Percentiles rank a stretch among this genome's conserved stretches.
Evolutionary conservation across 92 coral and sea anemone species (phyloP).

Genomic region (Nematostella vectensis): DNA sequence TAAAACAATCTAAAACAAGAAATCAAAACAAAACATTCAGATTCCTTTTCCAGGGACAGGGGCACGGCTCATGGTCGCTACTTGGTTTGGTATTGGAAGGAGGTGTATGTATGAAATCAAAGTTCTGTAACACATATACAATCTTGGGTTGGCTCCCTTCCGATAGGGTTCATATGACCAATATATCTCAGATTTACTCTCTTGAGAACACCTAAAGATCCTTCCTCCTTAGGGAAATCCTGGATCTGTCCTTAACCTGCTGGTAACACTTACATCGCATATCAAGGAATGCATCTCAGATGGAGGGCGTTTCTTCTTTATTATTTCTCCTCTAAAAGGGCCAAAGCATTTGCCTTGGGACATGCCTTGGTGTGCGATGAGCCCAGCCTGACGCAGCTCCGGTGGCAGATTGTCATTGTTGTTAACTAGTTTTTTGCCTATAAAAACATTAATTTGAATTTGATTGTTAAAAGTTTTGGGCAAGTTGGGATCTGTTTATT

Average conservation of each 20-base stretch:
- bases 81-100: too few relatives aligned
- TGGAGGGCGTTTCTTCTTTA: constrained; percentile 24
- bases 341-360: constrained; percentile 72
- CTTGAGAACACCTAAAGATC: not conserved
- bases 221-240: not conserved
- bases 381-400: constrained; percentile 76
- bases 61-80: too few relatives aligned
- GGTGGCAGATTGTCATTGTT: constrained; percentile 47
- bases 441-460: not conserved
- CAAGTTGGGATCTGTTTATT: too few relatives aligned
- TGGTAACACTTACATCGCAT: constrained; percentile 61
- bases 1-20: too few relatives aligned
- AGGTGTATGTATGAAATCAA: too few relatives aligned
- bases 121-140: too few relatives aligned
- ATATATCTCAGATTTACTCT: not conserved
- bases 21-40: too few relatives aligned
- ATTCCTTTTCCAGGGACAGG: too few relatives aligned
- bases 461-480: too few relatives aligned
- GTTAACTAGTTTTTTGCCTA: not conserved
- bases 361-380: constrained; percentile 62
- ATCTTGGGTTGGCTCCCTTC: too few relatives aligned
- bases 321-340: constrained; percentile 59
- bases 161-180: too few relatives aligned
- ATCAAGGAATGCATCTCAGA: constrained; percentile 37
- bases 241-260: too few relatives aligned